phyloP scores from a whole-genome alignment of 2,113 vertebrate species.

The Phylloscopus trochilus region DNA sequence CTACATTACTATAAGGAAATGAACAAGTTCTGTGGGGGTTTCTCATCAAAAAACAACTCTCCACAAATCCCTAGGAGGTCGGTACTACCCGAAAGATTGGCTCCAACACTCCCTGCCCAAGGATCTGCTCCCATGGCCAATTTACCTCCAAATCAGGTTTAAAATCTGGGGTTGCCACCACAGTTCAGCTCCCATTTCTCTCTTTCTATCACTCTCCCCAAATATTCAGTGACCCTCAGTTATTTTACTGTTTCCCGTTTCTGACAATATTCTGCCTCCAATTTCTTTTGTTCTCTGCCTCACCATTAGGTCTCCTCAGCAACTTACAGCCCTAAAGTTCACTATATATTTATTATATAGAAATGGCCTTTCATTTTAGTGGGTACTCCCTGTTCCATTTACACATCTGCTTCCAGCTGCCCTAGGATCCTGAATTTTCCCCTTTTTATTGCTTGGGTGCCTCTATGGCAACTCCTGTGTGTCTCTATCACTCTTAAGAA shows the following conservation, averaged over 20 bases:
- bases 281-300: not conserved
- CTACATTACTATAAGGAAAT: not conserved
- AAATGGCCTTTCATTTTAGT: not conserved
- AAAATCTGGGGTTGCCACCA: not conserved
- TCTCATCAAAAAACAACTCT: not conserved
- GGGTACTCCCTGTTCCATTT: not conserved
- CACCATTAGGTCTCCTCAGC: not conserved
- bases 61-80: not conserved
- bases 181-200: not conserved
- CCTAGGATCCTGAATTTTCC: not conserved
- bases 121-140: not conserved
- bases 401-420: not conserved
- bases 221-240: not conserved
- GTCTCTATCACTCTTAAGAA: not conserved
- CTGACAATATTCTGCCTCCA: not conserved
- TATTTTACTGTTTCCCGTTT: not conserved
- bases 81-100: accelerated
- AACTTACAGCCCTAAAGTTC: not conserved
- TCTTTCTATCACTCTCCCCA: not conserved
- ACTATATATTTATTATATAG: not conserved
- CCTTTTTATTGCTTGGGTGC: not conserved
- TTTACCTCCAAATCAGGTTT: not conserved
- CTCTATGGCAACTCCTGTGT: accelerated
- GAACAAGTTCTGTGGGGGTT: not conserved
- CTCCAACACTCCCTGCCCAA: not conserved